Evolutionary conservation across 2,888 invertebrate species (phyloP), one percentile per base, ranked within the genome.

Genomic region (Trichogramma dendrolimi): DNA sequence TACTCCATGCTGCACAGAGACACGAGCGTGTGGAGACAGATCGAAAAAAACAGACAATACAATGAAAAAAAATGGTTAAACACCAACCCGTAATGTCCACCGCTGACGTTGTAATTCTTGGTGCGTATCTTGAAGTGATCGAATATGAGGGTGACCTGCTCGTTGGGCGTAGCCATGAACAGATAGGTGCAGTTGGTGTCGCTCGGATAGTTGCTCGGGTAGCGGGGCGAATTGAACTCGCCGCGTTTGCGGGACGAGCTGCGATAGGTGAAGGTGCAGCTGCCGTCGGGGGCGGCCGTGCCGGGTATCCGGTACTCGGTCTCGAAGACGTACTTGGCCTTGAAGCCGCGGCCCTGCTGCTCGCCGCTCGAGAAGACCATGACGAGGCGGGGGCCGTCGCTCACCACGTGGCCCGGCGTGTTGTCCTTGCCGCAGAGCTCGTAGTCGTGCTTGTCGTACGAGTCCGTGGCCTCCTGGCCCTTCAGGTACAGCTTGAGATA

Each of bases 191-290:
- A 97, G 83, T 93, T 93, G 69, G 92, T 94, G 80, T 89, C 90
- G 75, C 94, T 92, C 68, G 96, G 96, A 84, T 98, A 98, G 83
- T 94, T 93, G 76, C 94, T 92, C 75, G 96, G 96, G 85, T 94
- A 95, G 65, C 96, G 87, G 38, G 96, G 96, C 58, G 96, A 96
- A 82, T 97, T 97, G 80, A 96, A 92, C 76, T 94, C 93, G 56
- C 95, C 95, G 64, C 87, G 87, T 80, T 93, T 93, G 76, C 89
- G 87, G 49, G 92, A 91, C 70, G 88, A 87, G 77, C 94, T 94
- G 71, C 88, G 86, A 81, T 96, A 97, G 8, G 92, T 90, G 79
- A 96, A 97, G 65, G 89, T 89, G 79, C 96, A 97, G 71, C 88
- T 89, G 64, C 94, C 94, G 72, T 92, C 92, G 5, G 94, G 94